Conservation (phyloP, 1,140 invertebrate species). For the Argopecten irradians region DNA sequence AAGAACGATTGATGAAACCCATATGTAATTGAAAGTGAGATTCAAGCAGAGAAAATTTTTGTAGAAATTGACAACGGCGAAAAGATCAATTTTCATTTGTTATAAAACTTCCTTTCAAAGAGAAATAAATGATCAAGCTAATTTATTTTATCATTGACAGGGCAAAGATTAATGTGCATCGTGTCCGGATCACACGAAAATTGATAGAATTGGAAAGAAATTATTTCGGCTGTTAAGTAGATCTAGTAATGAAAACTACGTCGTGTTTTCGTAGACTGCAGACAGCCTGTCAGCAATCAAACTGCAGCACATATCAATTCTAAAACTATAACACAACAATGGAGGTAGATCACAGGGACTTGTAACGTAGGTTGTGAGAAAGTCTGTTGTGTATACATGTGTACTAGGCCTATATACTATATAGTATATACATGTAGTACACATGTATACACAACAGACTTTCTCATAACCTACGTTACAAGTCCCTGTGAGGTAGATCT, state of each 20-base stretch:
- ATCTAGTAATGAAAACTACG: slow-evolving; percentile 16
- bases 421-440: too few relatives aligned
- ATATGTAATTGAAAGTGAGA: slow-evolving; percentile 18
- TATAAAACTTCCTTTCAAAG: slow-evolving; percentile 18
- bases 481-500: too few relatives aligned
- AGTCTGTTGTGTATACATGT: too few relatives aligned
- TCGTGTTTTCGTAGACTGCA: not conserved
- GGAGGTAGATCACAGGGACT: not conserved
- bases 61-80: slow-evolving; percentile 15
- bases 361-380: too few relatives aligned
- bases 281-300: slow-evolving; percentile 11
- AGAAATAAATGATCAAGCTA: slow-evolving; percentile 23
- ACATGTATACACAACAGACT: too few relatives aligned
- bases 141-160: slow-evolving; percentile 23
- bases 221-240: not conserved
- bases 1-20: not conserved
- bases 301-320: not conserved
- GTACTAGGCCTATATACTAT: too few relatives aligned
- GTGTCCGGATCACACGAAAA: slow-evolving; percentile 6
- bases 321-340: not conserved
- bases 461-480: too few relatives aligned
- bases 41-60: slow-evolving; percentile 18
- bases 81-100: slow-evolving; percentile 23
- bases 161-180: slow-evolving; percentile 14
- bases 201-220: slow-evolving; percentile 19